Conservation (phyloP, 1,140 invertebrate genomes). For the Nautilus pompilius region DNA sequence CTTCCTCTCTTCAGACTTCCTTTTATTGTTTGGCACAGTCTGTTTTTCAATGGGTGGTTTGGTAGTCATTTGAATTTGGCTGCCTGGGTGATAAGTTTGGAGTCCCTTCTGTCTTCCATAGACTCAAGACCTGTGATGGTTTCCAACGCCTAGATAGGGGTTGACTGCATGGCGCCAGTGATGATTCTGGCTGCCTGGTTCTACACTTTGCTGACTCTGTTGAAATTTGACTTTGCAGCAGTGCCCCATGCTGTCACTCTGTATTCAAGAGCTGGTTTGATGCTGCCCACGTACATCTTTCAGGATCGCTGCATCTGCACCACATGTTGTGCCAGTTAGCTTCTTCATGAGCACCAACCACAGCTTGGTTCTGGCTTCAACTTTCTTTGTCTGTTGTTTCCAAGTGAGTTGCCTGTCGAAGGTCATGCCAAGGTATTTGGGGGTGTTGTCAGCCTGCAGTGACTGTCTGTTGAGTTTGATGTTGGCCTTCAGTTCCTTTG, state of each 20-base stretch:
- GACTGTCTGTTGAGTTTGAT: neutral
- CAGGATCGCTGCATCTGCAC: slow-evolving; percentile 5
- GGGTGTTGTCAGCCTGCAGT: slow-evolving; percentile 1
- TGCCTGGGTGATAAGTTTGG: no score
- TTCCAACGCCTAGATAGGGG: no score
- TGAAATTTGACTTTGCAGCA: slow-evolving; percentile 7
- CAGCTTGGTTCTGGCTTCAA: slow-evolving; percentile 3
- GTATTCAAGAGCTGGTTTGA: slow-evolving; percentile 8
- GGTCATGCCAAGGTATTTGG: slow-evolving; percentile 9
- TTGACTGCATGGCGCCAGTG: slow-evolving; percentile 9
- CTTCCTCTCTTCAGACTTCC: no score
- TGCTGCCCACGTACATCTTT: slow-evolving; percentile 5
- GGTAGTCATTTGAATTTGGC: no score
- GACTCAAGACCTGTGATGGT: no score
- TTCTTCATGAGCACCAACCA: slow-evolving; percentile 7
- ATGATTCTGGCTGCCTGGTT: slow-evolving; percentile 1
- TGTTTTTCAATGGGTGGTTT: no score
- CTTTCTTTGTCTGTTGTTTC: slow-evolving; percentile 6
- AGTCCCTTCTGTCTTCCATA: no score
- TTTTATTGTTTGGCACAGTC: no score
- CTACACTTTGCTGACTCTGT: slow-evolving; percentile 7
- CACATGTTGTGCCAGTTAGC: slow-evolving; percentile 10
- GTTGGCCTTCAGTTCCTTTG: slow-evolving; percentile 6
- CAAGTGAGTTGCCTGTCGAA: slow-evolving; percentile 11
- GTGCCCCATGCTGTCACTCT: slow-evolving; percentile 9